Evolutionary conservation across 2,888 invertebrate genomes (phyloP), one percentile per base, ranked within the genome.

Genomic region (Willowsia nigromaculata): DNA sequence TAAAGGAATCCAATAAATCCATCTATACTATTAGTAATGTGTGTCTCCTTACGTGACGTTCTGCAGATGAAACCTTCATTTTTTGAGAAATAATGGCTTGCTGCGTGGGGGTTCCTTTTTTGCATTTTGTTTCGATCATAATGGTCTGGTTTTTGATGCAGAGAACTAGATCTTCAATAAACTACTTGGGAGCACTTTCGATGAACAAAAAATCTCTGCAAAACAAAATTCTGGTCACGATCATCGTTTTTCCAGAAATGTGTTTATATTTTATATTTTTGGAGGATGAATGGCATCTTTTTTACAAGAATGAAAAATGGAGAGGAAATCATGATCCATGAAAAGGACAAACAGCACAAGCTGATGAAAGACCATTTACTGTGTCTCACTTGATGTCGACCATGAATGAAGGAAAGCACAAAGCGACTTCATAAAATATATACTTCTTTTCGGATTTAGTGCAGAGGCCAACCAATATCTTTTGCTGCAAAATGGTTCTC

Each of bases 151-250:
- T 37, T 56, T 56, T 56, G n/a, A n/a, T n/a, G n/a, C 13, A 3
- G 22, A 4, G 2, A 18, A 2, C 22, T 22, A 18, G 22, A 18
- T 56, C 56, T 11, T 18, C 6, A 22, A 13, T 22, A 56, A 18
- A 56, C 56, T 22, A 18, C 56, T 56, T 18, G 25, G 65, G 11
- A 65, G 30, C 2, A 3, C 7, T 65, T 15, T 22, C 30, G 27
- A 56, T 56, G 50, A 50, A 50, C 59, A 62, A 33, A 65, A 65
- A 65, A 30, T 65, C 65, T 33, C 27, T 30, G 33, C 30, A 33
- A 65, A 65, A 65, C 6, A 13, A n/a, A 30, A 80, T 80, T 80
- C 80, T 33, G 18, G 80, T 80, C 80, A 80, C 80, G 80, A 80
- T 59, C 80, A 56, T 37, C 22, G 40, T 33, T 56, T 37, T 59